phyloP scores from a whole-genome alignment of 2,113 vertebrate species.

The Passerina amoena region DNA sequence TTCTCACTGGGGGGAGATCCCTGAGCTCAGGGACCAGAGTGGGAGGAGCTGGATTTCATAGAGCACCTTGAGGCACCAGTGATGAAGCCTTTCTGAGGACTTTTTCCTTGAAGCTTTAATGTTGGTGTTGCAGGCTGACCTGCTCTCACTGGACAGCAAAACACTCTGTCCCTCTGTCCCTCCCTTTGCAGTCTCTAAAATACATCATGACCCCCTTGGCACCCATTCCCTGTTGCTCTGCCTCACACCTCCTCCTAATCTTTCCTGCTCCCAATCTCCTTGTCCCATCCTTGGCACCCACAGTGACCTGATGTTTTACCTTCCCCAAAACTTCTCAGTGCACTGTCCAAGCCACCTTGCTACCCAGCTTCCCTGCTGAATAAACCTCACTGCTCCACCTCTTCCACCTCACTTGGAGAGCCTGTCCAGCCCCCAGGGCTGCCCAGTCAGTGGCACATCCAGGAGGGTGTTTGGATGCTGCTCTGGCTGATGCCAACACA shows the following conservation, averaged over 20 bases:
- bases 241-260: not conserved
- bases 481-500: not conserved
- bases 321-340: not conserved
- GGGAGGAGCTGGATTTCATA: not conserved
- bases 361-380: not conserved
- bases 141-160: not conserved
- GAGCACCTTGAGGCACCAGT: rapidly evolving
- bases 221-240: not conserved
- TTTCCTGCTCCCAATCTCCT: not conserved
- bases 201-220: not conserved
- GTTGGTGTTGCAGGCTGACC: not conserved
- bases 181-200: not conserved
- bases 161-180: not conserved
- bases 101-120: not conserved
- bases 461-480: not conserved
- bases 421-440: not conserved
- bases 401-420: not conserved
- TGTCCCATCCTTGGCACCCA: not conserved
- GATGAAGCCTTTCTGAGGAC: not conserved
- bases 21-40: not conserved
- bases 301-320: not conserved
- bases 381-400: not conserved
- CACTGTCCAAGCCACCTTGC: not conserved
- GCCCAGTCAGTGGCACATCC: not conserved
- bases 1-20: not conserved